Base-by-base conservation (phyloP, 2,888 invertebrate genomes). In the Cetonia aurata region DNA sequence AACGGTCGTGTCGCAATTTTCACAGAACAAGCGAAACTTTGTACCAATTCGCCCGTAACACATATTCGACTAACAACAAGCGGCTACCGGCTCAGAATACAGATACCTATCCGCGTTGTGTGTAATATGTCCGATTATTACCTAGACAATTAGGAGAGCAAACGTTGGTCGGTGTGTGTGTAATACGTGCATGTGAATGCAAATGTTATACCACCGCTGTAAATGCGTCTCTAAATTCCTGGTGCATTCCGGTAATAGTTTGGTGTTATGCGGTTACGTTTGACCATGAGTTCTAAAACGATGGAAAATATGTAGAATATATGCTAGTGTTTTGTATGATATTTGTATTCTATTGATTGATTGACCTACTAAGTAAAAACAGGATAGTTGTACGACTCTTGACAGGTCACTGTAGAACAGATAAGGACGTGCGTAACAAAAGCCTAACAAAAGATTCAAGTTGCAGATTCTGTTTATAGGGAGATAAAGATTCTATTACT, bases 51-150 rank as follows among this genome's bases (percentile, higher is more conserved):
- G 33, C 48, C 48, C 53, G 25, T 33, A 33, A 33, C 37, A 46
- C 48, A 33, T 33, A 62, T 62, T 62, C 50, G 48, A 62, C 48
- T 62, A 62, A 62, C 48, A 48, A 33, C 17, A 15, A 9, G 1
- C 42, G 53, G 48, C 33, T 48, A 48, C 10, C 17, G 17, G 56
- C 17, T 62, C 44, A 62, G 62, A 62, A 62, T 50, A 48, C 62
- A 17, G 6, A 15, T 46, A 48, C 33, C 13, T 48, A 62, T 62
- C 48, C 48, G 33, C 48, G 33, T 62, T 62, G 33, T 48, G 13
- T 25, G 31, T 62, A 33, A 62, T 33, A 62, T 13, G 37, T 62
- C 62, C 48, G 48, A 62, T 62, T 62, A 62, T 62, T 62, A 62
- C 62, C 17, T 13, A 48, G 48, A 62, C 62, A 62, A 62, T 62